Evolutionary conservation across 2,113 vertebrate genomes (phyloP), one percentile per base, ranked within the genome.

Genomic region (Sisor rabdophorus): DNA sequence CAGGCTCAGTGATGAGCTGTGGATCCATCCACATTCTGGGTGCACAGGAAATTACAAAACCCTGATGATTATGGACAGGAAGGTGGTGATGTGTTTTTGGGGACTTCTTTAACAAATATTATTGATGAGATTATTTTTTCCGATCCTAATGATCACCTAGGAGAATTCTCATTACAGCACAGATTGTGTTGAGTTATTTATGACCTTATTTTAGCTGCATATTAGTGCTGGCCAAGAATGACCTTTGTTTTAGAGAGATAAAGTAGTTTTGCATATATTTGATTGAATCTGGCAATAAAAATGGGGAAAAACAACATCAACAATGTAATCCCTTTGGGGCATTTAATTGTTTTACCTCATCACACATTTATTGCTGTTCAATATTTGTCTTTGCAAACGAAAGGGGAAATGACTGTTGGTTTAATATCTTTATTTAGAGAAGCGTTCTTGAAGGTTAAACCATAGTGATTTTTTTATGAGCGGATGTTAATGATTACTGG

Each of bases 31-130:
- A 81, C 87, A 84, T 60, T 72, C 81, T 77, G 50, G 80, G 77
- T 83, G 71, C 85, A 87, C 64, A 81, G 82, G 86, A 91, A 89
- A 91, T 85, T 76, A 87, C 70, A 79, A 59, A 53, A 84, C 59
- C 68, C 54, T 84, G 86, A 79, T 80, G 81, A 64, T 76, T 61
- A 71, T 44, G 79, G 48, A 77, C 73, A 69, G 22, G 24, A 71
- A 52, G 73, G 40, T 61, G 30, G 60, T 64, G 58, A 75, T 63
- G 58, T 48, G 32, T n/a, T 73, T 55, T 20, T 32, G 59, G 28
- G 47, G n/a, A 22, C n/a, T 28, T 9, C 4, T 64, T 24, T 44
- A 28, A 22, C 22, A 82, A 77, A 77, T 12, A 68, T 69, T 61
- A 73, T 80, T 52, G 20, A 30, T 60, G 20, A 32, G 69, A 30